Percentiles rank a stretch among this genome's conserved stretches.
Conservation (phyloP, 2,888 invertebrate species). For the Apodemia zela region DNA sequence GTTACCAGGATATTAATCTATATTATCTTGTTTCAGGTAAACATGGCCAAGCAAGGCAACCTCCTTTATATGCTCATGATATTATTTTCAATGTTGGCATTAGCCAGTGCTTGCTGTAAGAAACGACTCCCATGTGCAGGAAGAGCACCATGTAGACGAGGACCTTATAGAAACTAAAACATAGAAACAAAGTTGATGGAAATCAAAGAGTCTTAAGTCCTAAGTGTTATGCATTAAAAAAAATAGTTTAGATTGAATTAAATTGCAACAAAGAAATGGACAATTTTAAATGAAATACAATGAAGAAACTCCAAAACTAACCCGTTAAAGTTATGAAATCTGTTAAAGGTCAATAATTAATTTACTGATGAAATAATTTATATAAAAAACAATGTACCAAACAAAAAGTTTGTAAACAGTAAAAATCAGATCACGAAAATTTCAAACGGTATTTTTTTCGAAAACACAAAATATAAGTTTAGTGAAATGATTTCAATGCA, state of each 20-base stretch:
- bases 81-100: slow-evolving; percentile 43
- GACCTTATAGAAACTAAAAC: slow-evolving; percentile 46
- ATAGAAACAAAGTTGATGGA: neutral
- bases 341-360: no score
- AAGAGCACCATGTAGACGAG: slow-evolving; percentile 56
- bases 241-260: neutral
- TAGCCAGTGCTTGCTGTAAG: slow-evolving; percentile 40
- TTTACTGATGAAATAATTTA: no score
- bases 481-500: no score
- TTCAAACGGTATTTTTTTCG: no score
- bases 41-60: slow-evolving; percentile 45
- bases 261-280: neutral
- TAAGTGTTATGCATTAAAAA: neutral
- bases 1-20: neutral
- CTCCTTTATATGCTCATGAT: slow-evolving; percentile 45
- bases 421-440: neutral
- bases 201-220: neutral
- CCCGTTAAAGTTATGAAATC: no score
- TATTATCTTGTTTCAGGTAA: slow-evolving; percentile 35
- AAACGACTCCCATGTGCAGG: slow-evolving; percentile 50
- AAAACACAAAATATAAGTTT: no score
- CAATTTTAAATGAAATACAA: neutral
- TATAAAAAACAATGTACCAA: no score
- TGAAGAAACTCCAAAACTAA: neutral
- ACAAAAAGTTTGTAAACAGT: no score